Evolutionary conservation across 2,113 vertebrate genomes (phyloP), one percentile per base, ranked within the genome.

Genomic region (Gymnogyps californianus): DNA sequence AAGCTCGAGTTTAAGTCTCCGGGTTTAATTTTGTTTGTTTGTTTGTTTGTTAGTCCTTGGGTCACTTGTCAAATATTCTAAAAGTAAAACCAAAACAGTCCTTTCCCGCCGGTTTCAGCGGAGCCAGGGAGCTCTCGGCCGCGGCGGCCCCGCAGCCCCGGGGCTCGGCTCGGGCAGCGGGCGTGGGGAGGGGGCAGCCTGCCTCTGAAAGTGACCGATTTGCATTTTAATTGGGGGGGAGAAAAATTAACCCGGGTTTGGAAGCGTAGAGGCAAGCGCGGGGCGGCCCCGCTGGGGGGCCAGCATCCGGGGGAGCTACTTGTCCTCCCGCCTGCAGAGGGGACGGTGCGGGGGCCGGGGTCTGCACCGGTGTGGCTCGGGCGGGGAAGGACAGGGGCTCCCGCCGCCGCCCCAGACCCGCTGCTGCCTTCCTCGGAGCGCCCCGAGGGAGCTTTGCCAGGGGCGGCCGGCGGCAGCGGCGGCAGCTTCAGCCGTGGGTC

Each of bases 221-320:
- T 93, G 69, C 96, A 96, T 97, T 90, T 96, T 96, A 94, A 96
- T 71, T 64, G n/a, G 54, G 58, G 91, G 11, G 11, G 1, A 22
- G 13, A 52, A 96, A 83, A 66, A 92, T 62, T 47, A 80, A 70
- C 69, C 58, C 16, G 13, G 7, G 38, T 83, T 72, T 70, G 77
- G 62, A 79, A 93, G 64, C 36, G 52, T 32, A 13, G 55, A 83
- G 59, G 72, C 52, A 31, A 64, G 26, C 10, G 34, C 14, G 5
- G 54, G 42, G 36, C 29, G 29, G 71, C 59, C 54, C 32, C 34
- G 8, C 49, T 46, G 22, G 3, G 17, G 5, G 62, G 31, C 40
- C 83, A 6, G 34, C 83, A 7, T 52, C 42, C 78, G 14, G 31
- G 40, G 78, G 47, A 90, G 21, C 32, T 11, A 36, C 38, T 89